Evolutionary conservation across 1,140 invertebrate species (phyloP), one percentile per base, ranked within the genome.

Genomic region (Lordiphosa stackelbergi): DNA sequence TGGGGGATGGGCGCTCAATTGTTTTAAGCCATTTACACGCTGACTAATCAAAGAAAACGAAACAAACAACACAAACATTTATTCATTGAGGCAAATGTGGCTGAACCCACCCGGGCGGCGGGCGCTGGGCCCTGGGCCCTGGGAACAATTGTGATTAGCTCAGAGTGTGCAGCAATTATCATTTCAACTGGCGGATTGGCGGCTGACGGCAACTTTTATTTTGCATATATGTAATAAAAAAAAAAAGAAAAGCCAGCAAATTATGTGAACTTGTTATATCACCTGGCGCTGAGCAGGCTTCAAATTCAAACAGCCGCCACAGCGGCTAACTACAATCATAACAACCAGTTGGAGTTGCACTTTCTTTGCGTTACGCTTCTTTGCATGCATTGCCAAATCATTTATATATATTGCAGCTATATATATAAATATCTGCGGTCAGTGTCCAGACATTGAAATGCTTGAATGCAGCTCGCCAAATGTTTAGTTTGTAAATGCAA

Each of bases 201-300:
- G 59, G 61, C 66, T 45, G 47, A 10, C 46, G 65, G 53, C 53
- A 55, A 52, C 48, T 60, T 69, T 63, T 49, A 56, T 60, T 71
- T 65, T 55, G 11, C 42, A 19, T 56, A 31, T 31, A 31, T 31
- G 22, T 11, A 42, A 36, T 1, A 51, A 16, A 36, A 4, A 6
- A 7, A 19, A 79, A 78, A 79, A 78, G 70, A 81, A 78, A 81
- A 74, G 61, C 57, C 46, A 69, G 72, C 57, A 72, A 81, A 81
- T 81, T 81, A 83, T 83, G 75, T 83, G 75, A 81, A 81, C 77
- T 83, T 81, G 77, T 81, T 81, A 83, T 81, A 81, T 81, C 75
- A 81, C 77, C 42, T 66, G 74, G 36, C 45, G 19, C 0, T 16
- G 43, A 41, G 46, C 7, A 51, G 35, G 31, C 13, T 51, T 31